Evolutionary conservation across 2,888 invertebrate species (phyloP), one percentile per base, ranked within the genome.

Genomic region (Platypus cylindrus): DNA sequence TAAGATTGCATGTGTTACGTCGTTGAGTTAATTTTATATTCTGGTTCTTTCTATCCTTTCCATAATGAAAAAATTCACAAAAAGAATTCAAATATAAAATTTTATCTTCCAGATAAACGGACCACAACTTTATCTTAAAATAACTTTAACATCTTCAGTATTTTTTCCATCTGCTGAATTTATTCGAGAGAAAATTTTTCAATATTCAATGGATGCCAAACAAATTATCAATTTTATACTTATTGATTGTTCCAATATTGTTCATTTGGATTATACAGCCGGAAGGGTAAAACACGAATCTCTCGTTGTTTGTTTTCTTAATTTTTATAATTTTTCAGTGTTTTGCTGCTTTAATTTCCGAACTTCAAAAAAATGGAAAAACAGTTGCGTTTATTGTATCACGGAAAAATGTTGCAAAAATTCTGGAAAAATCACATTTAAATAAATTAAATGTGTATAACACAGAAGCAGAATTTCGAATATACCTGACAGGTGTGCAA

Each of bases 231-330:
- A 58, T 24, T 59, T 63, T 3, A 55, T 78, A 13, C 72, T 79
- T 12, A 58, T 80, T 8, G 71, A 78, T 50, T 78, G 77, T 51
- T 64, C 67, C 32, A 66, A 70, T 34, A 63, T 80, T 30, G 67
- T 67, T 34, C 67, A 67, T 46, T 59, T 76, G 45, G 81, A 81
- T 54, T 81, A 71, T 52, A 80, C 79, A 1, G 74, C 77, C 40
- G 65, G 73, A 43, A 71, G 77, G 64, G 79, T 76, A 57, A 5
- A 30, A 17, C n/a, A 11, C 7, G 5, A 20, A 18, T 20, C 13
- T n/a, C n/a, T n/a, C n/a, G n/a, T n/a, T n/a, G n/a, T n/a, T n/a
- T n/a, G n/a, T n/a, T n/a, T n/a, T n/a, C 12, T 20, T 20, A 3
- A n/a, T n/a, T n/a, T n/a, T n/a, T n/a, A n/a, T 5, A 20, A 5